Evolutionary conservation across 1,140 invertebrate species (phyloP), one percentile per base, ranked within the genome.

Genomic region (Cyclina sinensis): DNA sequence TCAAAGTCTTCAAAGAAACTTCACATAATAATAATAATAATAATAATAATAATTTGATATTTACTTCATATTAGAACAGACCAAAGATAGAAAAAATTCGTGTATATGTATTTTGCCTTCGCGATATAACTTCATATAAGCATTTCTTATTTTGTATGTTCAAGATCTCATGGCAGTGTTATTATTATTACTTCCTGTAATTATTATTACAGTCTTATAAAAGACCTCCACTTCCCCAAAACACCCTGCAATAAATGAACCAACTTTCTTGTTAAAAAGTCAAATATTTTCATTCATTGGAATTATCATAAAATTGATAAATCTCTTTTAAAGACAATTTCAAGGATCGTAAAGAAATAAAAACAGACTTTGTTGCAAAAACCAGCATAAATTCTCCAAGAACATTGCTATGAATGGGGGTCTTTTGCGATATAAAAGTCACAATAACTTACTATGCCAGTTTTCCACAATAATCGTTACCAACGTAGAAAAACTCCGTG

Each of bases 271-370:
- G 7, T 70, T 70, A 11, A 39, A 70, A 70, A 70, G 37, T 70
- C 65, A 18, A 37, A 37, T 70, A 70, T 70, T 70, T 70, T 70
- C 65, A 70, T 70, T 70, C 65, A 37, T 54, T 16, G 54, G 7
- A 54, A 14, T 43, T 30, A 24, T 62, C 43, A 70, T 84, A 54
- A 84, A 84, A 46, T 68, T 84, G 43, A 68, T 54, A 73, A 73
- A 73, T 84, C 62, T 73, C 43, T 54, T 73, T 70, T 84, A 54
- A 84, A 84, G 82, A 73, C 82, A 84, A 84, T 84, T 81, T 65
- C 32, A 32, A 39, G 21, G 79, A 65, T 43, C 79, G 43, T 27
- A 43, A 62, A 65, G 79, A 81, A 62, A 81, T 81, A 81, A 81
- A 81, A 81, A 51, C 30, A 51, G 39, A 27, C 30, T 81, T 65